phyloP scores from a whole-genome alignment of 2,797 vertebrate genomes.

The Calcarius lapponicus region DNA sequence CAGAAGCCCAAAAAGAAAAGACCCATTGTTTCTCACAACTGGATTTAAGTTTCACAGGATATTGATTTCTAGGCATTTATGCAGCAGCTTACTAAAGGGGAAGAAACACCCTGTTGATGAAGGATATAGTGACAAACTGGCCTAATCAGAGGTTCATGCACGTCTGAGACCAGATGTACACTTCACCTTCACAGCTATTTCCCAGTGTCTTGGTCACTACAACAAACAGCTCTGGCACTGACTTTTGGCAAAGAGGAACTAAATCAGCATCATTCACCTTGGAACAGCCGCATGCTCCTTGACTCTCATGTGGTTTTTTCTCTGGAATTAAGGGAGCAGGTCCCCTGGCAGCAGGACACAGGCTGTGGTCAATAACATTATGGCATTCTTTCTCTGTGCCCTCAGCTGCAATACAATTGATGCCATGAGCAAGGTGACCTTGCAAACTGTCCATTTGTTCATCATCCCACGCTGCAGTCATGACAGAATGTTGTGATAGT shows the following conservation, averaged over 20 bases:
- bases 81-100: neutral
- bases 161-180: slow-evolving; percentile 45
- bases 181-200: slow-evolving; percentile 66
- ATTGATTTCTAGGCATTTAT: neutral
- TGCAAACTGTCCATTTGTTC: neutral
- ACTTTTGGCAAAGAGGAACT: slow-evolving; percentile 61
- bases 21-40: neutral
- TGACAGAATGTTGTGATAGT: neutral
- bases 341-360: neutral
- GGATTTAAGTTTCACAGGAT: neutral
- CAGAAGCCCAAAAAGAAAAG: neutral
- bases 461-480: neutral
- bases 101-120: neutral
- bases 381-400: neutral
- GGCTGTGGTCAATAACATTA: neutral
- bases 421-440: neutral
- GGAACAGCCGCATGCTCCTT: slow-evolving; percentile 50
- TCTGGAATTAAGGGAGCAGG: neutral
- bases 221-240: slow-evolving; percentile 46
- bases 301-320: neutral
- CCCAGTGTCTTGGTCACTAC: slow-evolving; percentile 55
- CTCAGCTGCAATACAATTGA: neutral
- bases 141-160: neutral
- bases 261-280: slow-evolving; percentile 68
- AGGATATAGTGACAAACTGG: slow-evolving; percentile 45